These are phyloP conservation scores for Taenaris catops DNA, from an alignment of 2,888 invertebrate genomes.

Conservation along the genomic window DNA sequence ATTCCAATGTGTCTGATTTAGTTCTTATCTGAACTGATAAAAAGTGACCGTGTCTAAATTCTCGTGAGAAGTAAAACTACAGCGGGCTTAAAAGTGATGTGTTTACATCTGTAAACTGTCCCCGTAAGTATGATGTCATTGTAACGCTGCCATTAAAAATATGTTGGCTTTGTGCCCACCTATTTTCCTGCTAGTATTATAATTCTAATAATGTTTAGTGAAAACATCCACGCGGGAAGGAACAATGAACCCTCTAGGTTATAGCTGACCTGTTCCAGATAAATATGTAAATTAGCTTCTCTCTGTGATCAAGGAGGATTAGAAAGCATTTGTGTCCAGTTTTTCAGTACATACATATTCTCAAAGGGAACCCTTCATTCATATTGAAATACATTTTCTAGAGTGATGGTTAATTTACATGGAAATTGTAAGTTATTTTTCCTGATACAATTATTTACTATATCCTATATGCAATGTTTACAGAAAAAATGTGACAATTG, in stretches of 20 bases:
- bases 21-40: slow-evolving; percentile 14
- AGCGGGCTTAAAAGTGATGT: slow-evolving; percentile 59
- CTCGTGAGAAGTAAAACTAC: slow-evolving; percentile 36
- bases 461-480: no score
- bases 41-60: slow-evolving; percentile 17
- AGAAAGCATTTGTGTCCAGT: slow-evolving; percentile 19
- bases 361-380: no score
- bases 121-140: slow-evolving; percentile 77
- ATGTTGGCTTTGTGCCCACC: slow-evolving; percentile 77
- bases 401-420: slow-evolving; percentile 19
- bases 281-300: slow-evolving; percentile 43
- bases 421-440: slow-evolving; percentile 17
- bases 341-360: slow-evolving; percentile 10
- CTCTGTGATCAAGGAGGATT: slow-evolving; percentile 29
- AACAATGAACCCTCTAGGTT: slow-evolving; percentile 59
- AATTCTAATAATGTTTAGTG: slow-evolving; percentile 52
- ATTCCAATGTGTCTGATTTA: slow-evolving; percentile 32
- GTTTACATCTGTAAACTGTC: slow-evolving; percentile 72
- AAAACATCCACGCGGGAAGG: slow-evolving; percentile 59
- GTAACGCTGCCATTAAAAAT: slow-evolving; percentile 67
- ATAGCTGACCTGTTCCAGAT: slow-evolving; percentile 47
- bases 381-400: not conserved
- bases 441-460: no score
- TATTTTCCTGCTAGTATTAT: slow-evolving; percentile 64
- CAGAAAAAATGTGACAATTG: no score